Conservation (phyloP, 2,888 invertebrate species). For the Drosophila nr. medialis region DNA sequence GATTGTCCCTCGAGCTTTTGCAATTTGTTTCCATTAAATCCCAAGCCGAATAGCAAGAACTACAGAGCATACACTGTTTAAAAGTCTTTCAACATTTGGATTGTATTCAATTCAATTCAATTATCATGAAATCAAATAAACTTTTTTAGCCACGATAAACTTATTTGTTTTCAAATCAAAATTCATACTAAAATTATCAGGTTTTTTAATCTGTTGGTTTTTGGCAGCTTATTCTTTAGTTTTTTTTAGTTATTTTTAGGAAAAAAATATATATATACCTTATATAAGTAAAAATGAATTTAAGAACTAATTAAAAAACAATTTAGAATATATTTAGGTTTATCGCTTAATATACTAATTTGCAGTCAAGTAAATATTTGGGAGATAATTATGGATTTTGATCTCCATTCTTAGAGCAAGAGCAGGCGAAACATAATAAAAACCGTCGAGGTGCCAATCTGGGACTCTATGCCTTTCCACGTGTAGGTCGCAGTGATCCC, state of each 20-base stretch:
- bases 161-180: neutral
- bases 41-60: slow-evolving; percentile 9
- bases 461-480: slow-evolving; percentile 87
- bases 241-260: neutral
- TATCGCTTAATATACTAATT: neutral
- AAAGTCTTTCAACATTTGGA: neutral
- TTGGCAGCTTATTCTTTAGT: neutral
- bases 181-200: neutral
- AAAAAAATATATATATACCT: neutral
- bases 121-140: neutral
- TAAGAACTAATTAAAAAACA: neutral
- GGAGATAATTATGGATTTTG: neutral
- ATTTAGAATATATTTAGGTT: neutral
- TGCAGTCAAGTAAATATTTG: neutral
- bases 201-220: neutral
- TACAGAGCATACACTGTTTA: neutral
- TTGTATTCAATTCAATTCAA: neutral
- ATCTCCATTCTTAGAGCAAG: slow-evolving; percentile 46
- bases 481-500: slow-evolving; percentile 87
- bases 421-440: slow-evolving; percentile 78
- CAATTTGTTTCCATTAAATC: slow-evolving; percentile 48
- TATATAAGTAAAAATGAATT: neutral
- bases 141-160: neutral
- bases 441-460: slow-evolving; percentile 86
- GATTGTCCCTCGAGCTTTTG: neutral